These are phyloP conservation scores for Buphagus erythrorhynchus DNA, from an alignment of 2,797 vertebrate genomes.

Conservation along the genomic window DNA sequence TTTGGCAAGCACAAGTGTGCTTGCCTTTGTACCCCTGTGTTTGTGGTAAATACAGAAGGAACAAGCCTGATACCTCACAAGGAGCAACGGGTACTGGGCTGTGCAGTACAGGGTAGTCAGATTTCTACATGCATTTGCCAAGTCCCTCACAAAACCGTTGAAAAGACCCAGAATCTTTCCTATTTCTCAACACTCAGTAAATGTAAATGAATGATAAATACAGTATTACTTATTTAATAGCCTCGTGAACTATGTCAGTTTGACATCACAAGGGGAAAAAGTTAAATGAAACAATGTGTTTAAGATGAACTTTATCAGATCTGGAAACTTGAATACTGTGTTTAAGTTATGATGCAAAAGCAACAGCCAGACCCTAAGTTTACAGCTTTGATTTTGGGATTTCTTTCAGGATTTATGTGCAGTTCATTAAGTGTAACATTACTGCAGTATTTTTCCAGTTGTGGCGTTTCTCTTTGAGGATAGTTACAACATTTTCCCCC, in stretches of 20 bases:
- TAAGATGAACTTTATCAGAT: background rate
- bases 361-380: background rate
- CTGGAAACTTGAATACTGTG: background rate
- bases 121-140: background rate
- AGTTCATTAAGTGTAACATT: background rate
- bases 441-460: background rate
- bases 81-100: background rate
- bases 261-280: background rate
- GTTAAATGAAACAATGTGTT: background rate
- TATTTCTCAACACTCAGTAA: background rate
- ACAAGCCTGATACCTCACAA: background rate
- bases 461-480: background rate
- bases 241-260: background rate
- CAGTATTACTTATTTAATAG: background rate
- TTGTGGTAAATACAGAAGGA: background rate
- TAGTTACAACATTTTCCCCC: background rate
- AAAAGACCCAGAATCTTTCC: background rate
- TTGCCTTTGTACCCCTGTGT: background rate
- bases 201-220: background rate
- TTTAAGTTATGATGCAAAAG: background rate
- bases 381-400: background rate
- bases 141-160: background rate
- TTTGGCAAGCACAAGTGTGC: background rate
- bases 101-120: background rate
- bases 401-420: background rate